These are phyloP conservation scores for Calycopis cecrops DNA, from an alignment of 1,140 invertebrate species.

Conservation along the genomic window DNA sequence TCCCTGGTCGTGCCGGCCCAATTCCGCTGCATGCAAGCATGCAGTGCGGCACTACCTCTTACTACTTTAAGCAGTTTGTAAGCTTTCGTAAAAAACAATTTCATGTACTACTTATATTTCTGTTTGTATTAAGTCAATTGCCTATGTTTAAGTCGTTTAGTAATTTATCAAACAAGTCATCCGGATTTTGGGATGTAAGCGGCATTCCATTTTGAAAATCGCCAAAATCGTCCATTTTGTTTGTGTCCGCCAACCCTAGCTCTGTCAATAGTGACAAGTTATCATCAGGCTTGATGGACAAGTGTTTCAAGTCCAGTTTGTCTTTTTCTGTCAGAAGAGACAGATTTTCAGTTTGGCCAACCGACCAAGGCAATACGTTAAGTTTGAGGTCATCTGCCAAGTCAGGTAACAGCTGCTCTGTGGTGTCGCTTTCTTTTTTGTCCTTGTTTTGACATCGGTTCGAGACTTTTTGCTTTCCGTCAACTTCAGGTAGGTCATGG, in stretches of 20 bases:
- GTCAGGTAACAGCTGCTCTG: slow-evolving; percentile 52
- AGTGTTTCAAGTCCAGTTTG: background rate
- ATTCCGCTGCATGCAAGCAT: too few relatives aligned
- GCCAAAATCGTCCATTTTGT: slow-evolving; percentile 48
- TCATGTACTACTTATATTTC: too few relatives aligned
- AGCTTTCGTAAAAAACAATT: too few relatives aligned
- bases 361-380: slow-evolving; percentile 22
- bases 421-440: slow-evolving; percentile 45
- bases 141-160: slow-evolving; percentile 49
- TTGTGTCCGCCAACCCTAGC: slow-evolving; percentile 49
- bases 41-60: too few relatives aligned
- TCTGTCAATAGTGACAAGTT: slow-evolving; percentile 58
- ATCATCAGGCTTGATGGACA: slow-evolving; percentile 22
- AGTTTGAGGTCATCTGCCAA: slow-evolving; percentile 35
- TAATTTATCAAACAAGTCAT: slow-evolving; percentile 61
- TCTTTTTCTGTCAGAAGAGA: slow-evolving; percentile 46
- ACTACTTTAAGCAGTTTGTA: too few relatives aligned
- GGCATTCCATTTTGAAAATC: slow-evolving; percentile 62
- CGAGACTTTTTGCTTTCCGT: slow-evolving; percentile 33
- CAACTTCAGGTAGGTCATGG: slow-evolving; percentile 49
- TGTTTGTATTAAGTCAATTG: slow-evolving; percentile 32
- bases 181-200: slow-evolving; percentile 28
- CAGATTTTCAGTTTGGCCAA: slow-evolving; percentile 40
- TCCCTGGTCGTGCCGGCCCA: too few relatives aligned
- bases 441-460: slow-evolving; percentile 51